Evolutionary conservation across 2,797 vertebrate species (phyloP).

Genomic region (Mormyrops boulengeri): DNA sequence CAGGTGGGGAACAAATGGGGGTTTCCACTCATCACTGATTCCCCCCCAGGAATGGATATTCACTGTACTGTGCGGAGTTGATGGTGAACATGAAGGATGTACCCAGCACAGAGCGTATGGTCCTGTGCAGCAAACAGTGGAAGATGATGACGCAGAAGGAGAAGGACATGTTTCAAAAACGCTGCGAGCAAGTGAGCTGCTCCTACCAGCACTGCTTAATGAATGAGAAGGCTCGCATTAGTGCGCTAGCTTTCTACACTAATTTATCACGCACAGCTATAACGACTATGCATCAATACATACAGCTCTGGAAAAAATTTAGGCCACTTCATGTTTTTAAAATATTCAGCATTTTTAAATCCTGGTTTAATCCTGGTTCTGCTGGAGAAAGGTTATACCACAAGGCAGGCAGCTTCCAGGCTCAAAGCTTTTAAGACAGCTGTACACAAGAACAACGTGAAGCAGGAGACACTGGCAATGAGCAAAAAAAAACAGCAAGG

Average conservation of each 20-base stretch:
- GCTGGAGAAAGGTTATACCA: neutral
- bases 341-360: neutral
- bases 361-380: neutral
- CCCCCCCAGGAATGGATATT: slow-evolving; percentile 63
- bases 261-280: neutral
- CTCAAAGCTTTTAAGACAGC: neutral
- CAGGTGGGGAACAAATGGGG: neutral
- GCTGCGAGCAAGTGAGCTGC: slow-evolving; percentile 65
- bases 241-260: neutral
- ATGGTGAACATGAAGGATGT: slow-evolving; percentile 79
- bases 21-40: neutral
- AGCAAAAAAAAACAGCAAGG: neutral
- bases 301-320: neutral
- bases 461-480: neutral
- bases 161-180: slow-evolving; percentile 73
- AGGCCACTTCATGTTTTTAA: neutral
- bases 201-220: neutral
- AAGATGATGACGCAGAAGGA: slow-evolving; percentile 73
- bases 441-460: too few relatives aligned
- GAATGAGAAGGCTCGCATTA: neutral
- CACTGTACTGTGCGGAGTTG: slow-evolving; percentile 70
- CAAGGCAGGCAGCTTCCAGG: neutral
- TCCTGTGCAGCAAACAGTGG: slow-evolving; percentile 72
- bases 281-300: neutral
- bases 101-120: slow-evolving; percentile 71